A percentile compares a stretch with the other conserved stretches of the same genome.
Evolutionary conservation across 2,888 invertebrate genomes (phyloP).

Genomic region (Stegana nigrithorax): DNA sequence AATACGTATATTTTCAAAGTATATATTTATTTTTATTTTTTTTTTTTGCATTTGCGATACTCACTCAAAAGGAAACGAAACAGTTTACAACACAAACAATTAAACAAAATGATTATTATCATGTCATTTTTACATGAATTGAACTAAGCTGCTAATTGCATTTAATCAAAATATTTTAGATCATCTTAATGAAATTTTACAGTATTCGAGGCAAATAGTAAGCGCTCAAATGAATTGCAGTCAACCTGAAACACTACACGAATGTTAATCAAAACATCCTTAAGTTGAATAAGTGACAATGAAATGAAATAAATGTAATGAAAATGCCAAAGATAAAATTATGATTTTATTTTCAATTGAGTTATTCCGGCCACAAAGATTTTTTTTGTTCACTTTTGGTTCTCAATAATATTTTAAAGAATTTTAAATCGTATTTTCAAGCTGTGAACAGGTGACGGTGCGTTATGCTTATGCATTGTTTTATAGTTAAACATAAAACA

Average conservation of each 20-base stretch:
- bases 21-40: too few species aligned
- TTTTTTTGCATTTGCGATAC: neutral
- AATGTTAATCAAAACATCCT: too few species aligned
- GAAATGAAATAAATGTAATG: slow-evolving; percentile 40
- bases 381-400: neutral
- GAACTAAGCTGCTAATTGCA: slow-evolving; percentile 2
- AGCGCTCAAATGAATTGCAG: too few species aligned
- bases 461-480: too few species aligned
- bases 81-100: neutral
- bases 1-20: neutral
- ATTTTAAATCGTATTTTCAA: neutral
- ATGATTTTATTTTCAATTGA: slow-evolving; percentile 14
- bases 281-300: too few species aligned
- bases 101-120: neutral
- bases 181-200: neutral
- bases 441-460: neutral
- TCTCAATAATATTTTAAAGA: neutral
- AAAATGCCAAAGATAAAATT: slow-evolving; percentile 58
- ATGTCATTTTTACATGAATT: neutral
- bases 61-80: neutral
- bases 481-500: too few species aligned
- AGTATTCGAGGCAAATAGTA: too few species aligned
- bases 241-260: too few species aligned
- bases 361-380: neutral
- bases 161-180: slow-evolving; percentile 21